A percentile compares a stretch with the other conserved stretches of the same genome.
Conservation (phyloP, 2,113 vertebrate genomes). For the Pollimyrus isidori region DNA sequence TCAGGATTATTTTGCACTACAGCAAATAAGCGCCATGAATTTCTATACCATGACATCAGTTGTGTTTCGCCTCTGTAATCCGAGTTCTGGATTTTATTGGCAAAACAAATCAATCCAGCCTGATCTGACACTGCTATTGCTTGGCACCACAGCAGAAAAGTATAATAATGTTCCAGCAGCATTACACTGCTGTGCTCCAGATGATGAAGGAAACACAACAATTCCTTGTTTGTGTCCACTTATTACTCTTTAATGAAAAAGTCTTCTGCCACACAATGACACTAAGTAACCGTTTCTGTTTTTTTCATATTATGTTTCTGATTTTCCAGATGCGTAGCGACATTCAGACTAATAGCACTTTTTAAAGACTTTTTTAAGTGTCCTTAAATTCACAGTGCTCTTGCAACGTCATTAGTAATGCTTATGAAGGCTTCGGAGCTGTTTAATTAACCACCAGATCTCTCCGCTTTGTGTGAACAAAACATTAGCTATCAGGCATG, state of each 20-base stretch:
- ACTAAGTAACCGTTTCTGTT: neutral
- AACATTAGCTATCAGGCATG: neutral
- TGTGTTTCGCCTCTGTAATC: neutral
- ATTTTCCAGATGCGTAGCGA: neutral
- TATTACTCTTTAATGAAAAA: neutral
- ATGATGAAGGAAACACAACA: neutral
- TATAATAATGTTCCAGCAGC: neutral
- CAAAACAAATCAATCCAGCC: neutral
- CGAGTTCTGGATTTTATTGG: neutral
- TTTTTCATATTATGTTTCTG: neutral
- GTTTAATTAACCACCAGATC: neutral
- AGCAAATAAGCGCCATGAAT: neutral
- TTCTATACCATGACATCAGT: neutral
- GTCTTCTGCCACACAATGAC: neutral
- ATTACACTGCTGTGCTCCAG: neutral
- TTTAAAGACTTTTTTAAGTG: neutral
- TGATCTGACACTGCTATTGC: neutral
- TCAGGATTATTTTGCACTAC: neutral
- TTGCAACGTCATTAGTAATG: neutral
- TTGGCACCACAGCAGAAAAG: neutral
- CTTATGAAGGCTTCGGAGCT: neutral
- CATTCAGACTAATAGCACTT: neutral
- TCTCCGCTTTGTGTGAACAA: neutral
- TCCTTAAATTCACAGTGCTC: neutral
- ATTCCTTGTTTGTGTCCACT: neutral